Evolutionary conservation across 2,113 vertebrate species (phyloP), one percentile per base, ranked within the genome.

Genomic region (Vidua macroura): DNA sequence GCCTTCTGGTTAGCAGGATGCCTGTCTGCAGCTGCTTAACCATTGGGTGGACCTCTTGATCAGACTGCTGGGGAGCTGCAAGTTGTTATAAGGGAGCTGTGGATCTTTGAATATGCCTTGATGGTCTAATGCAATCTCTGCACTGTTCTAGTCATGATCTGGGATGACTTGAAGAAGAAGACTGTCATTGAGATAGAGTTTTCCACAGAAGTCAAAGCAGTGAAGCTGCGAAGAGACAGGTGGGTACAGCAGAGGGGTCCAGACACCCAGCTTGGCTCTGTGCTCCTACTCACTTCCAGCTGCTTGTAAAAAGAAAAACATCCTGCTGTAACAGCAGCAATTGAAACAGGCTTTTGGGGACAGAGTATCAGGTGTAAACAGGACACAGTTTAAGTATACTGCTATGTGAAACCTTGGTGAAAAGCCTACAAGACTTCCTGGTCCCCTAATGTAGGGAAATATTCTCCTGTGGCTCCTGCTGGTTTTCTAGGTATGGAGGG

Each of bases 141-240:
- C 74, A 23, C 63, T 69, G 20, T 96, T 96, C 5, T 31, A 99
- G 99, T 99, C 72, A 99, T 99, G 99, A 99, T 99, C 97, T 99
- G 99, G 99, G 99, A 99, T 75, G 99, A 99, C 95, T 97, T 99
- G 94, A 99, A 99, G 97, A 99, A 99, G 98, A 99, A 99, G 97
- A 99, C 99, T 0, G 99, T 99, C 69, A 99, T 99, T 52, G 99
- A 99, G 96, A 99, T 99, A 3, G 99, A 99, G 93, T 99, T 99
- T 97, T 99, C 99, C 17, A 99, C 99, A 23, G 99, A 99, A 96
- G 99, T 99, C 73, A 99, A 99, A 96, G 99, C 99, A 2, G 99
- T 99, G 92, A 99, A 99, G 90, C 97, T 99, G 95, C 98, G 99
- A 73, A 98, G 99, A 84, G 99, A 99, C 94, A 98, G 99, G 99